A percentile compares a stretch with the other conserved stretches of the same genome.
phyloP scores from a whole-genome alignment of 2,797 vertebrate species.

The Hipposideros larvatus region DNA sequence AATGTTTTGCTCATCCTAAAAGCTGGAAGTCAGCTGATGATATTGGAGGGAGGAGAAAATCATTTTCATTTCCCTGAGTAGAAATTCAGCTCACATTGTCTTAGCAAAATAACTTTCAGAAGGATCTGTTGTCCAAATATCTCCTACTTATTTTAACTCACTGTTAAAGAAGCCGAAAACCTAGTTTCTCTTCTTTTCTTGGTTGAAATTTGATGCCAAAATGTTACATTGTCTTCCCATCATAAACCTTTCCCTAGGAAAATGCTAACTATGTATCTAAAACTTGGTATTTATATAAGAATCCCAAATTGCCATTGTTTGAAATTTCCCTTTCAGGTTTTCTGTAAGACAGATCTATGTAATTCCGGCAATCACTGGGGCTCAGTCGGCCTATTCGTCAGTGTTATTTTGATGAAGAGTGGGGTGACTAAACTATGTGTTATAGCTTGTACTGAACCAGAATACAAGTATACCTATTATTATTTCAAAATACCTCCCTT shows the following conservation, averaged over 20 bases:
- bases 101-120: background rate
- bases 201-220: background rate
- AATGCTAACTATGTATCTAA: background rate
- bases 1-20: background rate
- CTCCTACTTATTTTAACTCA: constrained; percentile 37
- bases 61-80: constrained; percentile 3
- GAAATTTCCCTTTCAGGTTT: constrained; percentile 11
- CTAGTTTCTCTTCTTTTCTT: background rate
- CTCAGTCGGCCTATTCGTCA: background rate
- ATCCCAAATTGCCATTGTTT: background rate
- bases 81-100: constrained; percentile 17
- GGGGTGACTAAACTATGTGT: background rate
- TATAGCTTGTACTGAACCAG: background rate
- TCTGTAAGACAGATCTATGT: background rate
- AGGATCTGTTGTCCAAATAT: background rate
- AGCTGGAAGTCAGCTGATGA: background rate
- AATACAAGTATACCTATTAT: background rate
- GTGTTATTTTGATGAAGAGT: background rate
- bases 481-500: constrained; percentile 13
- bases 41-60: background rate
- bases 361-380: background rate
- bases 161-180: background rate
- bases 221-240: background rate
- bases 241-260: background rate
- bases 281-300: background rate